These are phyloP conservation scores for Acanthurus tractus DNA, from an alignment of 2,797 vertebrate genomes.

Conservation along the genomic window DNA sequence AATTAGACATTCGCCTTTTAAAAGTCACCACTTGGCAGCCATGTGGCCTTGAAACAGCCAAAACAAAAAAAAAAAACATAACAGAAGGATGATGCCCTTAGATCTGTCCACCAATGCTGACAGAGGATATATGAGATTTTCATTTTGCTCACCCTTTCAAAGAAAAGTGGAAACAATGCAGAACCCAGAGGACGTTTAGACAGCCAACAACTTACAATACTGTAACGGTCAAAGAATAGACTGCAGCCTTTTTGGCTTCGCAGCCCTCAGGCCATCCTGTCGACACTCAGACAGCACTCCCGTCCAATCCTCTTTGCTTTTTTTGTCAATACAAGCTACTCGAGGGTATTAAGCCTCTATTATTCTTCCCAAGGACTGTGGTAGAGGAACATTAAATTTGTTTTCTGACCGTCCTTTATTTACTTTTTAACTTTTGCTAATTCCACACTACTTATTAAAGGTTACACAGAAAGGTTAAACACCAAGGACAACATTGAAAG, in stretches of 20 bases:
- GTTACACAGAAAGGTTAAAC: background rate
- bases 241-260: conserved; percentile 6
- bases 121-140: conserved; percentile 30
- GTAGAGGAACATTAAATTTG: background rate
- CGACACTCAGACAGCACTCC: background rate
- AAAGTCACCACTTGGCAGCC: conserved; percentile 67
- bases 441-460: background rate
- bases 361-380: background rate
- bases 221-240: conserved; percentile 28
- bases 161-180: conserved; percentile 33
- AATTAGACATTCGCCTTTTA: conserved; percentile 68
- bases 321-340: conserved; percentile 7
- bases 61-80: conserved; percentile 57
- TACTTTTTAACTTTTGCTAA: background rate
- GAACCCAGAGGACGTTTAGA: conserved; percentile 13
- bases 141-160: conserved; percentile 34
- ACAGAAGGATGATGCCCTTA: conserved; percentile 26
- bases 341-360: background rate
- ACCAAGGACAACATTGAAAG: background rate
- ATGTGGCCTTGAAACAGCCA: conserved; percentile 43
- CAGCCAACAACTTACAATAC: conserved; percentile 21
- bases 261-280: conserved; percentile 5
- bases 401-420: background rate
- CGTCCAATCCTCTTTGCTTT: conserved; percentile 14
- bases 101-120: conserved; percentile 35